phyloP scores from a whole-genome alignment of 2,888 invertebrate genomes.

The Drosophila conformis region DNA sequence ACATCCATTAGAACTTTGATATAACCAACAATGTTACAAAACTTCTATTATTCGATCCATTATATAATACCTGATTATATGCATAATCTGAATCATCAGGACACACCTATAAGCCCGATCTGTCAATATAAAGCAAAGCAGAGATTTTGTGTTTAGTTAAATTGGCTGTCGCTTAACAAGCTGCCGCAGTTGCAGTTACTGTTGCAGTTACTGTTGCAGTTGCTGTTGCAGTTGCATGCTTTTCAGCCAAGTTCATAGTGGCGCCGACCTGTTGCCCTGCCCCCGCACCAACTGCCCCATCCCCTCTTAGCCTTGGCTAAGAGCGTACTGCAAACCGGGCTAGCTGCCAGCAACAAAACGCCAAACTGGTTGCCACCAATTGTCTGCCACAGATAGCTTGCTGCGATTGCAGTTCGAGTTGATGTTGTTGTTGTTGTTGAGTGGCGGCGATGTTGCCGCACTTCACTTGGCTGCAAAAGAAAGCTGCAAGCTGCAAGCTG shows the following conservation, averaged over 20 bases:
- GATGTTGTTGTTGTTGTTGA: conserved; percentile 24
- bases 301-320: conserved; percentile 11
- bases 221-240: conserved; percentile 23
- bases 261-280: conserved; percentile 18
- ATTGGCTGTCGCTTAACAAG: conserved; percentile 7
- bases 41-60: too few relatives aligned
- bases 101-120: not conserved
- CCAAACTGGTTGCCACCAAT: conserved; percentile 64
- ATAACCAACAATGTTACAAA: too few relatives aligned
- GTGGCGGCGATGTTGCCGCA: conserved; percentile 55
- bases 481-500: conserved; percentile 70
- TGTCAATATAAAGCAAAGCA: not conserved
- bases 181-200: conserved; percentile 4
- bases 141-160: not conserved
- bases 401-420: conserved; percentile 36
- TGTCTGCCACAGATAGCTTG: conserved; percentile 55
- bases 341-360: conserved; percentile 15
- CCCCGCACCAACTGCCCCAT: not conserved
- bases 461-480: conserved; percentile 69
- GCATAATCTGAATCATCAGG: not conserved
- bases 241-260: conserved; percentile 69
- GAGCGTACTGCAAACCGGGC: conserved; percentile 45
- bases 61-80: too few relatives aligned
- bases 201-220: conserved; percentile 47
- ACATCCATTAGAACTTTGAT: too few relatives aligned